Base-by-base conservation (phyloP, 2,888 invertebrate genomes). In the Caenorhabditis angaria region DNA sequence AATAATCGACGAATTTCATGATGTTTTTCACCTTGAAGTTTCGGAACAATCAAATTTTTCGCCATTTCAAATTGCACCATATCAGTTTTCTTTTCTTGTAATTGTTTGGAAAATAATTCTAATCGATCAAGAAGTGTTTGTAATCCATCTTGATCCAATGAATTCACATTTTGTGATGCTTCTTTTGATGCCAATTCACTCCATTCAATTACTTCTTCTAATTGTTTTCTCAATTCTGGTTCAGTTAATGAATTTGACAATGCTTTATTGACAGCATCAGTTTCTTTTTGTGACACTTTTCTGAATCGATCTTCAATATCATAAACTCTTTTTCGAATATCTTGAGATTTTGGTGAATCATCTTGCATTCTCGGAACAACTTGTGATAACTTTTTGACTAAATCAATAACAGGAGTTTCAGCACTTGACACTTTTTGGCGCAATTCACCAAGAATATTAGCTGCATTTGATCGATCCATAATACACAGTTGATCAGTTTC, bases 1-100 rank as follows among this genome's bases (percentile, higher is more conserved):
- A 85, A 81, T 22, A 68, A 62, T 27, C 85, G 61, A 47, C 85
- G 71, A 10, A 83, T 67, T 8, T 80, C 76, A 72, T 85, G 85
- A 57, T 84, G 84, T 10, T 78, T 73, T 25, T 83, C 78, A 27
- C 64, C 65, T 32, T 83, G 80, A 8, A 83, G 83, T 8, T 67
- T 66, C 1, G 76, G 77, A 10, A 83, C 75, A 47, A 85, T 80
- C 55, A 81, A 74, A 61, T 85, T 83, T 54, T 85, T 85, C 10
- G 84, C 58, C 85, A 81, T 55, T 78, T 84, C 76, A 29, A 85
- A 58, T 27, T 65, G 76, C 50, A 41, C 73, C 65, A 73, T 67
- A 27, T 65, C 63, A 32, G 2, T 32, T 20, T 32, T 29, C 22
- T 66, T 74, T 32, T 74, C 64, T 32, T 61, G 55, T 32, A 64